phyloP scores from a whole-genome alignment of 1,140 invertebrate species.

The Dendrolimus kikuchii region DNA sequence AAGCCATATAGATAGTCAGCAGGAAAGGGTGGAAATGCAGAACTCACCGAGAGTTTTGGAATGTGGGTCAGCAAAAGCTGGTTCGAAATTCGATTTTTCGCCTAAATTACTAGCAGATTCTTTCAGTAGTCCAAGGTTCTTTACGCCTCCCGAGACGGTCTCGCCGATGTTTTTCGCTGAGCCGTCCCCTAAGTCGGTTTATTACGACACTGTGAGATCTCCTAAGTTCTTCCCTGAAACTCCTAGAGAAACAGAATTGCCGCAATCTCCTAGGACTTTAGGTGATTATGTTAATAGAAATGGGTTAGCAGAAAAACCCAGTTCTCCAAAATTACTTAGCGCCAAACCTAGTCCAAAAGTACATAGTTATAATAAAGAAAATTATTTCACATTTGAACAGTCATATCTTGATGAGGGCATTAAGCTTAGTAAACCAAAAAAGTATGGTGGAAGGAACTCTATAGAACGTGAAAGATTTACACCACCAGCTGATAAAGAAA shows the following conservation, averaged over 20 bases:
- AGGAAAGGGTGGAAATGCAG: conserved; percentile 57
- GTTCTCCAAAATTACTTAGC: conserved; percentile 54
- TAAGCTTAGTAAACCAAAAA: conserved; percentile 38
- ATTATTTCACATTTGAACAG: conserved; percentile 62
- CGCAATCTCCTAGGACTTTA: conserved; percentile 53
- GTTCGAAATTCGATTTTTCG: conserved; percentile 62
- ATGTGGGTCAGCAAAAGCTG: conserved; percentile 55
- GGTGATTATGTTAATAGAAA: conserved; percentile 59
- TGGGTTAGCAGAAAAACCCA: conserved; percentile 50
- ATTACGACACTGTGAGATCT: conserved; percentile 57
- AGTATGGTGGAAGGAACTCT: conserved; percentile 56
- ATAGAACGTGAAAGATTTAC: conserved; percentile 58
- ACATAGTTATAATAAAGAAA: conserved; percentile 60
- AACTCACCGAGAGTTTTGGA: conserved; percentile 56
- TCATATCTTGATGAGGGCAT: conserved; percentile 30
- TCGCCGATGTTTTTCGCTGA: conserved; percentile 64
- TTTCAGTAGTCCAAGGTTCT: conserved; percentile 55
- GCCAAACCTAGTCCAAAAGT: conserved; percentile 57
- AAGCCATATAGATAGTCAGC: conserved; percentile 36
- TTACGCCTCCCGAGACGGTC: conserved; percentile 56
- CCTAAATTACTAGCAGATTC: conserved; percentile 51
- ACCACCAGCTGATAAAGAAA: conserved; percentile 55
- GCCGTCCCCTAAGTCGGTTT: conserved; percentile 57
- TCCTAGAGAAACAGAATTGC: conserved; percentile 44
- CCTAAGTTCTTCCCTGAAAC: conserved; percentile 62